Evolutionary conservation across 2,888 invertebrate genomes (phyloP), one percentile per base, ranked within the genome.

Genomic region (Bedellia somnulentella): DNA sequence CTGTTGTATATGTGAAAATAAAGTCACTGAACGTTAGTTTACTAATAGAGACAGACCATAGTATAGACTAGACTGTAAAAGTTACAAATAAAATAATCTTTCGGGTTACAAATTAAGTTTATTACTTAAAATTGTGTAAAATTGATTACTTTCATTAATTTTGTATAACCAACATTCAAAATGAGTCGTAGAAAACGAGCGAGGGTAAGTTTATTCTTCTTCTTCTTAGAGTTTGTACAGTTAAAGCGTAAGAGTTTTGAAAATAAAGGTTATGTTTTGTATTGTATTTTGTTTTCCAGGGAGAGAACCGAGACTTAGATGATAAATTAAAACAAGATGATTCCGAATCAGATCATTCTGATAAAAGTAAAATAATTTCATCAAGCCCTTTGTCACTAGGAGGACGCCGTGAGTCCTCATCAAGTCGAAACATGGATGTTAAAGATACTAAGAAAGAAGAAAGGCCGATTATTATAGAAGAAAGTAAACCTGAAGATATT

Each of bases 201-300:
- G 24, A 81, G 78, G 78, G 82, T 70, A 37, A 14, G 31, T 33
- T 22, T 31, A 18, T 29, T 3, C 10, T 8, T 27, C 15, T 10
- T 22, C 16, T 17, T 2, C 16, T 5, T 15, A 15, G 14, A 27
- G 33, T 12, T 23, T 34, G 31, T 31, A 23, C 28, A 35, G 36
- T 47, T 44, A 36, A 35, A 35, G 42, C 36, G 31, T 36, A 33
- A 37, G 15, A 27, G 22, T 37, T n/a, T 8, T 32, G 29, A n/a
- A n/a, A n/a, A n/a, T n/a, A n/a, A 10, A 82, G 82, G 80, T 83
- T 59, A 84, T 84, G 58, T 80, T 80, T 81, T 58, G n/a, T n/a
- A 18, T 18, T 18, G 18, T 18, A 18, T 18, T 18, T 62, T 38
- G 56, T 59, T 61, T 46, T 40, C 42, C 17, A 75, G 75, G 60